Evolutionary conservation across 2,113 vertebrate genomes (phyloP).

Genomic region (Turnix velox): DNA sequence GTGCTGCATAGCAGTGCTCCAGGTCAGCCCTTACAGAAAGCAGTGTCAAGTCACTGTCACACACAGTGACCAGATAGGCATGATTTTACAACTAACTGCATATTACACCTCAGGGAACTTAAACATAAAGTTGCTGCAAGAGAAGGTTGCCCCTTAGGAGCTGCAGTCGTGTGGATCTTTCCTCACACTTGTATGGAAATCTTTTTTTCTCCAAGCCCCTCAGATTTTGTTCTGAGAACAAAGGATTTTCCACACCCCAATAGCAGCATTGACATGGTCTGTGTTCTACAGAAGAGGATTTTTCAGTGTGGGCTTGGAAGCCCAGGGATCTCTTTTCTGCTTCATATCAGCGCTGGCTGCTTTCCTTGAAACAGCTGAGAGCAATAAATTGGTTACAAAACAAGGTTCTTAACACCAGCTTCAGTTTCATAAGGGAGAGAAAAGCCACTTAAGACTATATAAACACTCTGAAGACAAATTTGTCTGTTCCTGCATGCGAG

Average conservation of each 20-base stretch:
- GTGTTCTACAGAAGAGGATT: not conserved
- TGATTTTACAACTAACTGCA: not conserved
- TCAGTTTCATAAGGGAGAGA: not conserved
- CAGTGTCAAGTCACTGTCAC: not conserved
- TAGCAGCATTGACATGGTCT: not conserved
- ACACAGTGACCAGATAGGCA: not conserved
- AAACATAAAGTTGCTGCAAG: not conserved
- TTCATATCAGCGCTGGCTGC: not conserved
- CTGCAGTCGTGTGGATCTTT: not conserved
- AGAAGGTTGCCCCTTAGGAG: not conserved
- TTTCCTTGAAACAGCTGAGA: not conserved
- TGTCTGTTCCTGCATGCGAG: not conserved
- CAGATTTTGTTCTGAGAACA: not conserved
- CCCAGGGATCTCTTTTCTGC: not conserved
- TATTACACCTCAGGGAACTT: not conserved
- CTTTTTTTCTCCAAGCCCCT: not conserved
- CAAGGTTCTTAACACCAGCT: not conserved
- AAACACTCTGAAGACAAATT: not conserved
- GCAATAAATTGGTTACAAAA: not conserved
- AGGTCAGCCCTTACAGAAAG: not conserved
- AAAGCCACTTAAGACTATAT: not conserved
- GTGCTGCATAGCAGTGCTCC: not conserved
- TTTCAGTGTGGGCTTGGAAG: not conserved
- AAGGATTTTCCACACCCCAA: fast-evolving
- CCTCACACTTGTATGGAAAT: not conserved